Percentiles rank a stretch among this genome's conserved stretches.
Conservation (phyloP, 2,888 invertebrate genomes). For the Sphaeridia pumilis region DNA sequence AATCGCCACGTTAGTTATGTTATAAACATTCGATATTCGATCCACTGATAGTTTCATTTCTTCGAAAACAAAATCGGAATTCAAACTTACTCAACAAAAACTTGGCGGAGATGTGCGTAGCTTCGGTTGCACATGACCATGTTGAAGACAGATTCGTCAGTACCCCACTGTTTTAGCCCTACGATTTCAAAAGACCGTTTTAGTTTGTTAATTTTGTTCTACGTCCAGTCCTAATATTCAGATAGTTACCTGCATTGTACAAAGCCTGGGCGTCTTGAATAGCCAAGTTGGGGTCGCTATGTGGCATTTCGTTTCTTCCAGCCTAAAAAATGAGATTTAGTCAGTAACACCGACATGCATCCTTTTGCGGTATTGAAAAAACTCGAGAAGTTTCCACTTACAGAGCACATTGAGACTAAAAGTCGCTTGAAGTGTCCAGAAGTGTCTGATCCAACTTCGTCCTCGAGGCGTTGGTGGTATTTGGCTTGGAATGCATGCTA, state of each 20-base stretch:
- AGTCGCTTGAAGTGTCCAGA: slow-evolving; percentile 83
- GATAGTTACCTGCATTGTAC: slow-evolving; percentile 53
- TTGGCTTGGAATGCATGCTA: slow-evolving; percentile 53
- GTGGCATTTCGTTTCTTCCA: slow-evolving; percentile 66
- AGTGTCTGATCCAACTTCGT: slow-evolving; percentile 74
- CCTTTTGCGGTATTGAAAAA: neutral
- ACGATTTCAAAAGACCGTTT: slow-evolving; percentile 1
- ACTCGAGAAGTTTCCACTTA: slow-evolving; percentile 39
- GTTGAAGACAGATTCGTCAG: slow-evolving; percentile 78
- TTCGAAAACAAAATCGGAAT: no score
- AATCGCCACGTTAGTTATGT: neutral
- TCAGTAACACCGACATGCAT: neutral
- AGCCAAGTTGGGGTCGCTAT: slow-evolving; percentile 57
- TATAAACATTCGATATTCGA: slow-evolving; percentile 37
- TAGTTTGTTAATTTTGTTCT: no score
- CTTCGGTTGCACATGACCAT: slow-evolving; percentile 71
- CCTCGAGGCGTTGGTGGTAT: slow-evolving; percentile 47
- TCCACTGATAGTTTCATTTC: slow-evolving; percentile 37
- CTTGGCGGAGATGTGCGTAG: slow-evolving; percentile 72
- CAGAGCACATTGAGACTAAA: slow-evolving; percentile 70
- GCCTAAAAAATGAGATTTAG: slow-evolving; percentile 43
- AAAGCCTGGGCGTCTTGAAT: slow-evolving; percentile 69
- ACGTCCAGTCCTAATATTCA: no score
- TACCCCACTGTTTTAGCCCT: slow-evolving; percentile 64
- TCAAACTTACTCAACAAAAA: slow-evolving; percentile 66